phyloP scores from a whole-genome alignment of 2,888 invertebrate species.

The Syritta pipiens region DNA sequence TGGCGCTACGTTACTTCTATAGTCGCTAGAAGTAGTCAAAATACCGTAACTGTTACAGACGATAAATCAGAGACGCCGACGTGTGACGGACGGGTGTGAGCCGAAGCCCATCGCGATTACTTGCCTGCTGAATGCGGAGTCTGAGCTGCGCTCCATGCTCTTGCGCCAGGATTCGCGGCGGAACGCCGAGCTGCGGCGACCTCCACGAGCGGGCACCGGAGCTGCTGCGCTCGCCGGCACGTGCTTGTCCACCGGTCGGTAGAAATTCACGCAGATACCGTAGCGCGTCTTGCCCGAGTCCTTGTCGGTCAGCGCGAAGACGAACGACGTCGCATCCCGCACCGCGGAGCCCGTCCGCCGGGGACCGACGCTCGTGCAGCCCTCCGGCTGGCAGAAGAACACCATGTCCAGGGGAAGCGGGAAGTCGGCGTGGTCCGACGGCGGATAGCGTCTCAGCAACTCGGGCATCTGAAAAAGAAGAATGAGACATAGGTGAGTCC shows the following conservation, averaged over 20 bases:
- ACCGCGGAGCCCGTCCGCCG: slow-evolving; percentile 86
- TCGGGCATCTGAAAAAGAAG: slow-evolving; percentile 93
- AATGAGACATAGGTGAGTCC: slow-evolving; percentile 60
- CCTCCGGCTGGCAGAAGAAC: slow-evolving; percentile 99
- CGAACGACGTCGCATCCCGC: slow-evolving; percentile 96
- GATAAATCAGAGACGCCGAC: slow-evolving; percentile 45
- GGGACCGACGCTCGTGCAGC: slow-evolving; percentile 95
- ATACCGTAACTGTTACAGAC: slow-evolving; percentile 79
- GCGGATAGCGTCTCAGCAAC: slow-evolving; percentile 95
- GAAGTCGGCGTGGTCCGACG: slow-evolving; percentile 98
- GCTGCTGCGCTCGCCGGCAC: slow-evolving; percentile 58
- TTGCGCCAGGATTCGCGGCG: slow-evolving; percentile 94
- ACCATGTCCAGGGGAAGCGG: slow-evolving; percentile 98
- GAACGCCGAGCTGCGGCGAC: slow-evolving; percentile 81
- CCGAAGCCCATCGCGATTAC: slow-evolving; percentile 68
- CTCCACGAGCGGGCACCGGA: slow-evolving; percentile 74
- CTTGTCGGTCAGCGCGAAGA: slow-evolving; percentile 98
- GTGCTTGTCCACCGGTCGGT: slow-evolving; percentile 91
- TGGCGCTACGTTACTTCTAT: slow-evolving; percentile 93
- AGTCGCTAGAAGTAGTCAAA: slow-evolving; percentile 87
- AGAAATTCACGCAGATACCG: slow-evolving; percentile 99
- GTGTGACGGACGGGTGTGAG: background rate
- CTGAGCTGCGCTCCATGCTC: slow-evolving; percentile 94
- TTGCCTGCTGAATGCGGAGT: slow-evolving; percentile 96
- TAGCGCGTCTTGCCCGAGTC: slow-evolving; percentile 97